Evolutionary conservation across 37 sponge, comb jelly and placozoan species (phyloP), one percentile per base, ranked within the genome.

Genomic region (Cladorhizidae sp.): DNA sequence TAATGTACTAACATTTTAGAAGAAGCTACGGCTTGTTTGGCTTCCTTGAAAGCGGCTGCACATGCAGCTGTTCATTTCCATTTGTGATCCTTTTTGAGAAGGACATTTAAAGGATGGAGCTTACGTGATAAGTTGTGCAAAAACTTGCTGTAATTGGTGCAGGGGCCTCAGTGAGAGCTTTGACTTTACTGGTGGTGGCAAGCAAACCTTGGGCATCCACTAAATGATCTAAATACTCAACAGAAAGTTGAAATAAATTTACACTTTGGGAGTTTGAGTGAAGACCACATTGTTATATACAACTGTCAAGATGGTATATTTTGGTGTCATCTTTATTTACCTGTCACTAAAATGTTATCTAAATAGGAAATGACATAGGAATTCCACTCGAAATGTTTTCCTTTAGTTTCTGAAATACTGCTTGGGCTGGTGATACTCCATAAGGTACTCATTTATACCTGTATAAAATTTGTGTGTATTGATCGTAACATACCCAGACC

Each of bases 11-110:
- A 79, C 45, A n/a, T n/a, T n/a, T 14, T 61, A 1, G 12, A 32
- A 22, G 6, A 73, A 86, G 78, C 54, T 38, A 84, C 43, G 29
- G 31, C 28, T 9, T 75, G 6, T 56, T 85, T 85, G 50, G 73
- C 45, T 25, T 56, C 38, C 43, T 68, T 26, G 38, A 85, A 85
- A 1, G 79, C 71, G 38, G 6, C 57, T 0, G 1, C 67, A 56
- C 75, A 55, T 36, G 21, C 57, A 22, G 32, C 1, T 12, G 33
- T 31, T 57, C 75, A 74, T n/a, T 74, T 55, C 75, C 75, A 74
- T 22, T 74, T 74, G 2, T 32, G 23, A 55, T 74, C 57, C 57
- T 52, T 55, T 33, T 32, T 41, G 15, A 67, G 39, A 7, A 79
- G 80, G 2, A 67, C 57, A 42, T 79, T 68, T 1, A 79, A 38